Conservation (phyloP, 2,113 vertebrate species). For the Leiothrix lutea region DNA sequence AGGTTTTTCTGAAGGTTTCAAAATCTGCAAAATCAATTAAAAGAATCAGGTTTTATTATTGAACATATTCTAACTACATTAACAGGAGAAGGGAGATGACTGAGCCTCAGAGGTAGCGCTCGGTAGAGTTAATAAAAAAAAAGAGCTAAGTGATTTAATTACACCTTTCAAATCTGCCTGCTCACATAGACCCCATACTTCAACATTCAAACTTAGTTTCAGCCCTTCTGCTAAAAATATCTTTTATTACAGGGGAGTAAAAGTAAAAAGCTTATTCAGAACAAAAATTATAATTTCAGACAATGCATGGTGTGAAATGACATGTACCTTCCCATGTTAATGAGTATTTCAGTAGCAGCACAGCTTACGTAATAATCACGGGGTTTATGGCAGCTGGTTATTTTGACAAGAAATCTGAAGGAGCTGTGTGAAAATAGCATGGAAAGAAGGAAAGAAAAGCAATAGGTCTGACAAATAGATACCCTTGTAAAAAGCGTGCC, state of each 20-base stretch:
- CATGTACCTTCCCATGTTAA: slow-evolving; percentile 60
- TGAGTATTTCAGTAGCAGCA: slow-evolving; percentile 60
- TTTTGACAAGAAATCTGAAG: slow-evolving; percentile 55
- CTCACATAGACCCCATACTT: neutral
- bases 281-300: slow-evolving; percentile 59
- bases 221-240: slow-evolving; percentile 56
- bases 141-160: slow-evolving; percentile 44
- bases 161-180: slow-evolving; percentile 55
- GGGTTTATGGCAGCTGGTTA: slow-evolving; percentile 57
- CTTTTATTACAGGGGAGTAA: slow-evolving; percentile 52
- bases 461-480: slow-evolving; percentile 21
- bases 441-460: slow-evolving; percentile 34
- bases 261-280: slow-evolving; percentile 51
- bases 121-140: neutral
- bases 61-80: neutral
- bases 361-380: slow-evolving; percentile 43
- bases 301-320: slow-evolving; percentile 58
- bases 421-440: slow-evolving; percentile 45
- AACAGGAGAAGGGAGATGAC: neutral
- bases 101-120: neutral
- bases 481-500: neutral
- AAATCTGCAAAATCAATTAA: slow-evolving; percentile 38
- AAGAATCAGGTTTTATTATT: neutral
- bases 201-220: slow-evolving; percentile 36
- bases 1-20: neutral